Base-by-base conservation (phyloP, 37 sponge, comb jelly and placozoan genomes). In the Theonella swinhoei region DNA sequence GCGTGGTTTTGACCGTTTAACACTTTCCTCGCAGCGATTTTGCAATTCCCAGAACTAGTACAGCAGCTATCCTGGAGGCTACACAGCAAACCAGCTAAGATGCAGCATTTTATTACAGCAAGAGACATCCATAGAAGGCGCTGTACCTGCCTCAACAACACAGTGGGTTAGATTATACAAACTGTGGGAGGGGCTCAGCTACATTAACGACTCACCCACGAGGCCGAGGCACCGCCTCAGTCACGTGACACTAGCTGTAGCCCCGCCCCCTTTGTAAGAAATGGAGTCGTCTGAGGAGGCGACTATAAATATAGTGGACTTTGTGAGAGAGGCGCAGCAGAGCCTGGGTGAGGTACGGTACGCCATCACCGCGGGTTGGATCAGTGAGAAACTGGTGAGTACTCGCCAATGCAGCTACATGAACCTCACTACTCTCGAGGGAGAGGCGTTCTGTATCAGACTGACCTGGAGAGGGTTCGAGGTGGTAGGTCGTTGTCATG, bases 351-450 rank as follows among this genome's bases (percentile, higher is more conserved):
- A 86, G 72, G 79, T 86, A 7, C 25, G 78, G 11, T 86, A 72
- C 40, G 79, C 84, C 25, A 32, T 89, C 31, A 58, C 35, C 36
- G 72, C 83, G 43, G 89, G 89, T 19, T 2, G 20, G 28, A 3
- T 89, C 61, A 83, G 84, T 42, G 3, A 39, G 8, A 17, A 22
- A 7, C 73, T 89, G 28, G 42, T 38, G 32, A 72, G 75, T 3
- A 43, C 60, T 40, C 2, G 58, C 23, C 7, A 24, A 3, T 71
- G 64, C 35, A 84, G 71, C 40, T 78, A 83, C 70, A 1, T 89
- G 24, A 89, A 89, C 69, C 43, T 89, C 24, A 89, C 82, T 8
- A 83, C 84, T 1, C 62, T 34, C 14, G 89, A 89, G 43, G 84
- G 72, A 1, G 28, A 43, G 54, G 24, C 39, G 28, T 42, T 73